Evolutionary conservation across 2,797 vertebrate genomes (phyloP), one percentile per base, ranked within the genome.

Genomic region (Meda fulgida): DNA sequence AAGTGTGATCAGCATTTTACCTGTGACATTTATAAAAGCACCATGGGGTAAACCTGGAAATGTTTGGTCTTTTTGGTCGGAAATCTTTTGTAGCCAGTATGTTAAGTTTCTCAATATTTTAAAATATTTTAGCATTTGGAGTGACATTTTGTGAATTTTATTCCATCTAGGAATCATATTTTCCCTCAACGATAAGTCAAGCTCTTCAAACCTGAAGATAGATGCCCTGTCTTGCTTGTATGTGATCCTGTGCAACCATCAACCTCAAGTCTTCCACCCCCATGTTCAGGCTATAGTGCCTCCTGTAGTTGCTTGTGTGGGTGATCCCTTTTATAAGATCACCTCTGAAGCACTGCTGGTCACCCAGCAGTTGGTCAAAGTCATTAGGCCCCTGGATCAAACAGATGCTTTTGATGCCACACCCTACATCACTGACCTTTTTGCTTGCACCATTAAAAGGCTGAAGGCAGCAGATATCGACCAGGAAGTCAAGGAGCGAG

Each of bases 241-340:
- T 78, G 97, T 99, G 88, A 96, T 99, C 90, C 97, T 99, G 91
- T 98, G 98, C 92, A 97, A 97, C 86, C 98, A 99, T 90, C 96
- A 97, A 72, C 97, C 98, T 84, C 96, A 97, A 78, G 98, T 98
- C 91, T 99, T 99, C 96, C 98, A 99, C 91, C 96, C 97, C 88
- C 98, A 99, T 3, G 97, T 99, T 87, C 97, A 98, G 77, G 97
- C 96, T n/a, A 94, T 99, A 87, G 97, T 99, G 83, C 97, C 97
- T 82, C 97, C 98, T 10, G 98, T 99, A 89, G 98, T 99, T 90
- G 97, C 97, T 80, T 99, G 97, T 80, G 98, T 99, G 78, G 97
- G 98, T 90, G 98, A 99, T 92, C 97, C 98, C 23, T 99, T 99
- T 91, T 99, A 99, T 92, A 99, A 99, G 94, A 99, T 99, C 92